Evolutionary conservation across 2,888 invertebrate genomes (phyloP).

Genomic region (Drosophila greeni): DNA sequence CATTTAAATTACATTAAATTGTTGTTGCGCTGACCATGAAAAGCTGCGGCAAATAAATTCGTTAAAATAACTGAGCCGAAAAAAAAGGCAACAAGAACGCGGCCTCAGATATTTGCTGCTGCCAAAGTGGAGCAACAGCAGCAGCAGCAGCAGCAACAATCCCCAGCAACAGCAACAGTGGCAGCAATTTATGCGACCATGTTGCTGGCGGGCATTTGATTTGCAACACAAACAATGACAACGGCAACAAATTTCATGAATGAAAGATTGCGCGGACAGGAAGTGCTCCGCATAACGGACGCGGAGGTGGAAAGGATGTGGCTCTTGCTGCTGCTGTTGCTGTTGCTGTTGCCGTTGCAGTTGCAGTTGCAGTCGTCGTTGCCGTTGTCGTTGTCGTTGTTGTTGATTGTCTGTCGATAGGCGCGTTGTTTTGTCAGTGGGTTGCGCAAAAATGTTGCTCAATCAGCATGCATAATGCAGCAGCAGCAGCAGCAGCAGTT

Average conservation of each 20-base stretch:
- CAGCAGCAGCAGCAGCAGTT: slow-evolving; percentile 42
- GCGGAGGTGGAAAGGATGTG: slow-evolving; percentile 75
- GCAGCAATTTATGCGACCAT: slow-evolving; percentile 64
- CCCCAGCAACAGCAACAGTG: slow-evolving; percentile 43
- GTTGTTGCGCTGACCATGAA: slow-evolving; percentile 75
- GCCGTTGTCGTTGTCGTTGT: slow-evolving; percentile 24
- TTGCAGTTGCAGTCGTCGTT: slow-evolving; percentile 7
- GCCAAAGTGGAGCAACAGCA: slow-evolving; percentile 70
- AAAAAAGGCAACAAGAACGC: slow-evolving; percentile 32
- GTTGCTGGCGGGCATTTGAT: slow-evolving; percentile 69
- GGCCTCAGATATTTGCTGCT: slow-evolving; percentile 55
- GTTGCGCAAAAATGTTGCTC: slow-evolving; percentile 75
- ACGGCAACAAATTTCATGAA: slow-evolving; percentile 75
- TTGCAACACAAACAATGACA: slow-evolving; percentile 76
- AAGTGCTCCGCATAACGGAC: slow-evolving; percentile 72
- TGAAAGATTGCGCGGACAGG: slow-evolving; percentile 72
- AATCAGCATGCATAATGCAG: slow-evolving; percentile 72
- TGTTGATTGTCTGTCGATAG: slow-evolving; percentile 61
- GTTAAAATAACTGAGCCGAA: slow-evolving; percentile 74
- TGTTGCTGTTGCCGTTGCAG: slow-evolving; percentile 41
- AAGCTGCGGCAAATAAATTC: slow-evolving; percentile 73
- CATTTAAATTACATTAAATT: slow-evolving; percentile 78
- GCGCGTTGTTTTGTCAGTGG: slow-evolving; percentile 74
- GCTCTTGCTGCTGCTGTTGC: slow-evolving; percentile 49
- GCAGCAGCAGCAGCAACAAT: slow-evolving; percentile 49